Percentiles rank a stretch among this genome's conserved stretches.
Evolutionary conservation across 2,888 invertebrate genomes (phyloP).

Genomic region (Pherbina coryleti): DNA sequence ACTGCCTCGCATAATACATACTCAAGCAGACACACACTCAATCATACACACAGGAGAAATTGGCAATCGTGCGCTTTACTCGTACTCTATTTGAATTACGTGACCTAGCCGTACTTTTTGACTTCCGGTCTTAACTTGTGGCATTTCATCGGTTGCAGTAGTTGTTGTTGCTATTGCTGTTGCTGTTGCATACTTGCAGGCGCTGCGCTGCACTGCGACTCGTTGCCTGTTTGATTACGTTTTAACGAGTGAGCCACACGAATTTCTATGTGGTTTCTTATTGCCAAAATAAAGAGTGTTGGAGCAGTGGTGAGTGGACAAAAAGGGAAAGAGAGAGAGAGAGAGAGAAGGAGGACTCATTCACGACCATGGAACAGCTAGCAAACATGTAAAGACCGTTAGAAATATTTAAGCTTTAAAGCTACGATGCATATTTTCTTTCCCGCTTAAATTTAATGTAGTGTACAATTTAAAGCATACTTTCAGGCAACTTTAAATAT

Average conservation of each 20-base stretch:
- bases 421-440: constrained; percentile 29
- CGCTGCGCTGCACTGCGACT: background rate
- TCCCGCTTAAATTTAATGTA: background rate
- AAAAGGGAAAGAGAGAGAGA: too few relatives aligned
- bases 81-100: constrained; percentile 49
- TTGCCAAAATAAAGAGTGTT: background rate
- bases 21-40: background rate
- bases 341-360: background rate
- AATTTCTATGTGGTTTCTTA: constrained; percentile 19
- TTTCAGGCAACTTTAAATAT: constrained; percentile 36
- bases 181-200: constrained; percentile 25
- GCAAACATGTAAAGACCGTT: background rate
- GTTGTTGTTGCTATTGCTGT: constrained; percentile 3
- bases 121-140: constrained; percentile 45
- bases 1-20: background rate
- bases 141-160: constrained; percentile 31
- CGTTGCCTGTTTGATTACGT: constrained; percentile 18
- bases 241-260: constrained; percentile 17
- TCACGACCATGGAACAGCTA: background rate
- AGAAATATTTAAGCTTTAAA: background rate
- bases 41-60: background rate
- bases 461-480: constrained; percentile 29
- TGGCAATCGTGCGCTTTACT: constrained; percentile 24
- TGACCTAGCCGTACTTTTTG: constrained; percentile 46
- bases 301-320: too few relatives aligned